A percentile compares a stretch with the other conserved stretches of the same genome.
These are phyloP conservation scores for Colistium nudipinnis DNA, from an alignment of 2,113 vertebrate species.

Conservation along the genomic window DNA sequence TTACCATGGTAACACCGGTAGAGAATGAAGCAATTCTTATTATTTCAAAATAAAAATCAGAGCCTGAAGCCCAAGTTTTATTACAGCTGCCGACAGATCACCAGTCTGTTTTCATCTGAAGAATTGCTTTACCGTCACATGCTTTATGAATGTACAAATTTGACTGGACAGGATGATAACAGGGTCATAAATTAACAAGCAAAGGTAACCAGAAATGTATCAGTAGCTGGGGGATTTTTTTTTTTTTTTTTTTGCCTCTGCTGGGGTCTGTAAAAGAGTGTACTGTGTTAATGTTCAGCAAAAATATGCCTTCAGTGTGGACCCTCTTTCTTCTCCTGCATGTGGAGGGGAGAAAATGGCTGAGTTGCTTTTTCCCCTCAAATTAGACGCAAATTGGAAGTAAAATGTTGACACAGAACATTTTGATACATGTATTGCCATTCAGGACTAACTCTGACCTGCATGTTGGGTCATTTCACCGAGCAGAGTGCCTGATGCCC, in stretches of 20 bases:
- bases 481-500: conserved; percentile 29
- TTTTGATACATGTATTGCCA: conserved; percentile 52
- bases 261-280: conserved; percentile 55
- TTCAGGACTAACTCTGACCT: conserved; percentile 54
- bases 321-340: conserved; percentile 68
- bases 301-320: conserved; percentile 63
- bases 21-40: conserved; percentile 99
- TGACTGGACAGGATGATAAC: conserved; percentile 90
- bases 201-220: conserved; percentile 84
- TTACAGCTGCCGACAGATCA: conserved; percentile 95
- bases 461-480: conserved; percentile 54
- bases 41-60: conserved; percentile 99
- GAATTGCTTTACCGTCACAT: conserved; percentile 96
- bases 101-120: conserved; percentile 95
- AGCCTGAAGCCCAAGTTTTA: conserved; percentile 98
- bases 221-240: conserved; percentile 68
- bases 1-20: conserved; percentile 99
- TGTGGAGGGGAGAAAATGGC: conserved; percentile 64
- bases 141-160: conserved; percentile 95
- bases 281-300: conserved; percentile 69
- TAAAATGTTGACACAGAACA: conserved; percentile 66
- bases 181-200: conserved; percentile 81
- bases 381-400: conserved; percentile 74
- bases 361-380: conserved; percentile 67
- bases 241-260: too few species aligned